Evolutionary conservation across 2,797 vertebrate genomes (phyloP), one percentile per base, ranked within the genome.

Genomic region (Xenentodon cancila): DNA sequence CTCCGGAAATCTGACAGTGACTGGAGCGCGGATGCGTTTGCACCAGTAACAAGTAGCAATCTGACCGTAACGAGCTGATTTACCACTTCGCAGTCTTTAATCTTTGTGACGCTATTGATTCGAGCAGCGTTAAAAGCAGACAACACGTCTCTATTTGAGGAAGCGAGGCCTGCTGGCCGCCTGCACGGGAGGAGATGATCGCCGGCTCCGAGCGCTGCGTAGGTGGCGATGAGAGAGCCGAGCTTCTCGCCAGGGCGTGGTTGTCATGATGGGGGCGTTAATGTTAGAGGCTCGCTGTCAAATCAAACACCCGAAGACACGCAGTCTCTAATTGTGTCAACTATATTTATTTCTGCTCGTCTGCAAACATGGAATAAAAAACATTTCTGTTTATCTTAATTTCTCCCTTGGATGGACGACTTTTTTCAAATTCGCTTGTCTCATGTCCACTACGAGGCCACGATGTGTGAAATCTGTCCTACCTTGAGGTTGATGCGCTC

Each of bases 401-500:
- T 37, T 37, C 12, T 37, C 12, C 4, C 34, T 37, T 13, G 12
- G 34, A 37, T 12, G 9, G 12, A 9, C 3, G 30, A 32, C 30
- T 7, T 32, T 32, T 8, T 32, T 32, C n/a, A n/a, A n/a, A n/a
- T n/a, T n/a, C n/a, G n/a, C n/a, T 32, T 32, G 34, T 37, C 34
- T 49, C 42, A 17, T 4, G 32, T 25, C 53, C 1, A 43, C 11
- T 9, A 16, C 30, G 48, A 3, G 18, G 12, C 2, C 51, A 16
- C 1, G 18, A 11, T 25, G 40, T 17, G 17, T 9, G 3, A 17
- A 45, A 48, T 37, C 0, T 58, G 20, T 22, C 80, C 74, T 46
- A 98, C 98, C 92, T 98, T 98, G 67, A 99, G 93, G 85, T 97
- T 96, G 83, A 99, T 96, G 59, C 97, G 95, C 53, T 98, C 97